Conservation (phyloP, 2,797 vertebrate genomes). For the Manis javanica region DNA sequence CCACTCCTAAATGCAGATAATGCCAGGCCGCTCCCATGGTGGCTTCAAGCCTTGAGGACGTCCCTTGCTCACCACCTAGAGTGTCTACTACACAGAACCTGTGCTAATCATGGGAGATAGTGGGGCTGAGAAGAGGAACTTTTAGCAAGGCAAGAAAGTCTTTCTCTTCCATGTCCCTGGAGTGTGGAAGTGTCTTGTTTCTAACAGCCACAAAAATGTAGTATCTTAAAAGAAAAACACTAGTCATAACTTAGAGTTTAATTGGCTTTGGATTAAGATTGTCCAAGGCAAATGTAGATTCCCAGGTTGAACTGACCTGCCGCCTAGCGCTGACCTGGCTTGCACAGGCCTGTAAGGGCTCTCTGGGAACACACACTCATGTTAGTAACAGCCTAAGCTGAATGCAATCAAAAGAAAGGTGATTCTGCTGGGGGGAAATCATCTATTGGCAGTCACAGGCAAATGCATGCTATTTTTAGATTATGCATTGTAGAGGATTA, state of each 20-base stretch:
- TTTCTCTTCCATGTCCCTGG: neutral
- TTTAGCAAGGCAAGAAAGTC: conserved; percentile 23
- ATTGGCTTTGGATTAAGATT: neutral
- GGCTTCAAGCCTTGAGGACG: neutral
- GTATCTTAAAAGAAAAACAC: conserved; percentile 21
- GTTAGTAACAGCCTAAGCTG: conserved; percentile 66
- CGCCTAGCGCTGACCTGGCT: neutral
- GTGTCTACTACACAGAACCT: neutral
- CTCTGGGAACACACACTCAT: conserved; percentile 37
- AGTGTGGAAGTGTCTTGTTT: conserved; percentile 3
- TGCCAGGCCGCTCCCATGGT: neutral
- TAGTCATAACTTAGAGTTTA: neutral
- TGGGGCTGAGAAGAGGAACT: neutral
- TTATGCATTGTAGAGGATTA: conserved; percentile 34
- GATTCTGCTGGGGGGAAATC: conserved; percentile 29
- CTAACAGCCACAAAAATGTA: neutral
- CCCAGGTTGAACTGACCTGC: neutral
- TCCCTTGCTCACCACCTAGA: neutral
- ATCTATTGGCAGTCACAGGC: conserved; percentile 53
- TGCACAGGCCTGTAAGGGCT: neutral
- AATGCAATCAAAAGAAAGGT: conserved; percentile 70
- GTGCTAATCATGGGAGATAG: neutral
- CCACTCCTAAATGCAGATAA: neutral
- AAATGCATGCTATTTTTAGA: conserved; percentile 62
- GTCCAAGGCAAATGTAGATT: neutral